Evolutionary conservation across 2,113 vertebrate genomes (phyloP).

Genomic region (Pollachius pollachius): DNA sequence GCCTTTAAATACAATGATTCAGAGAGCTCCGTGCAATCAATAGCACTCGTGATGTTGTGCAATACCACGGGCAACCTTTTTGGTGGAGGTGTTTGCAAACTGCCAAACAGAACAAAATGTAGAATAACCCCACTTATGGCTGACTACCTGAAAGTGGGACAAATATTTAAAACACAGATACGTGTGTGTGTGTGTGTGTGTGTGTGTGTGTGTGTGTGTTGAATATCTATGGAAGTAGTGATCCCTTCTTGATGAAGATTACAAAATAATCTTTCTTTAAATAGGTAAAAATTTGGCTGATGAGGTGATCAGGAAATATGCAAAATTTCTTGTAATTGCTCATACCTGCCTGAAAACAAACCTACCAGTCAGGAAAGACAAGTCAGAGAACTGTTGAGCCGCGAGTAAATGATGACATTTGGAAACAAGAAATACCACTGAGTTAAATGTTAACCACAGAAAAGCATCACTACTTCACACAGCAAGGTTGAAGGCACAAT

Average conservation of each 20-base stretch:
- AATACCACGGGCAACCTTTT: constrained; percentile 20
- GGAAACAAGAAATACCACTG: constrained; percentile 3
- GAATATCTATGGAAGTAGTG: too few species aligned
- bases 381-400: constrained; percentile 32
- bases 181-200: too few species aligned
- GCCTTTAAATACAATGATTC: background rate
- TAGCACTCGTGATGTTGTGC: constrained; percentile 2
- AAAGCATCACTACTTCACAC: background rate
- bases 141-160: too few species aligned
- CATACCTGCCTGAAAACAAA: constrained; percentile 16
- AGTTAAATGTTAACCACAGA: background rate
- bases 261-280: too few species aligned
- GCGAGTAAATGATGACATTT: constrained; percentile 3
- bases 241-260: too few species aligned
- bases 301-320: too few species aligned
- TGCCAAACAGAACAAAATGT: too few species aligned
- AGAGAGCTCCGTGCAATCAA: background rate
- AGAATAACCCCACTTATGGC: too few species aligned
- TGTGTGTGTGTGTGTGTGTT: too few species aligned
- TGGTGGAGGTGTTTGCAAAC: background rate
- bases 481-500: background rate
- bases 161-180: too few species aligned
- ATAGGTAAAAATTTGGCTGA: too few species aligned
- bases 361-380: constrained; percentile 63
- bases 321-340: background rate